Base-by-base conservation (phyloP, 2,888 invertebrate genomes). In the Ectobius pallidus region DNA sequence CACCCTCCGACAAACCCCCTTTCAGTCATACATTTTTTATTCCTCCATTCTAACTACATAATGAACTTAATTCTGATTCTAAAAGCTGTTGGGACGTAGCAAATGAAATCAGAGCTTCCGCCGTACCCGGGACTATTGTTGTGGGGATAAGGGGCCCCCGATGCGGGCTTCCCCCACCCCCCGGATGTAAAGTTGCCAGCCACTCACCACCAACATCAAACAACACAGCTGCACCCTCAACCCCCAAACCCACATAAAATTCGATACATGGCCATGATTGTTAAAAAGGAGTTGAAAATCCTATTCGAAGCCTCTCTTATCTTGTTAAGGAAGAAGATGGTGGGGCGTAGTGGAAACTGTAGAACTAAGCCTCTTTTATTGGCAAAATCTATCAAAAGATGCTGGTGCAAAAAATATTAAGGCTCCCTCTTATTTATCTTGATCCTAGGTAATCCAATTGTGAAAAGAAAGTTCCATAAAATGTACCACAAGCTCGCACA, bases 301-400 rank as follows among this genome's bases (percentile, higher is more conserved):
- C 55, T 0, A 55, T 27, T 30, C 16, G 14, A 27, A 55, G 6
- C 55, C 55, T 14, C 11, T 11, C 55, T 55, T 27, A 55, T 55
- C 55, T 25, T 55, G 55, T 55, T 55, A 55, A n/a, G n/a, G 55
- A 22, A 4, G 25, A 55, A 55, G 55, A 55, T n/a, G 55, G 27
- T 22, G 55, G 22, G 27, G 18, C 46, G 18, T 4, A n/a, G n/a
- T n/a, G n/a, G n/a, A n/a, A n/a, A n/a, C n/a, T n/a, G n/a, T n/a
- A n/a, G n/a, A n/a, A n/a, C n/a, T n/a, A n/a, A n/a, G n/a, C n/a
- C n/a, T n/a, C n/a, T n/a, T n/a, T n/a, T n/a, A n/a, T n/a, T n/a
- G n/a, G n/a, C n/a, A n/a, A n/a, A n/a, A n/a, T n/a, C n/a, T n/a
- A n/a, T n/a, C n/a, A n/a, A n/a, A n/a, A n/a, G n/a, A n/a, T n/a